Conservation (phyloP, 2,888 invertebrate genomes). For the Lamellibrachia columna region DNA sequence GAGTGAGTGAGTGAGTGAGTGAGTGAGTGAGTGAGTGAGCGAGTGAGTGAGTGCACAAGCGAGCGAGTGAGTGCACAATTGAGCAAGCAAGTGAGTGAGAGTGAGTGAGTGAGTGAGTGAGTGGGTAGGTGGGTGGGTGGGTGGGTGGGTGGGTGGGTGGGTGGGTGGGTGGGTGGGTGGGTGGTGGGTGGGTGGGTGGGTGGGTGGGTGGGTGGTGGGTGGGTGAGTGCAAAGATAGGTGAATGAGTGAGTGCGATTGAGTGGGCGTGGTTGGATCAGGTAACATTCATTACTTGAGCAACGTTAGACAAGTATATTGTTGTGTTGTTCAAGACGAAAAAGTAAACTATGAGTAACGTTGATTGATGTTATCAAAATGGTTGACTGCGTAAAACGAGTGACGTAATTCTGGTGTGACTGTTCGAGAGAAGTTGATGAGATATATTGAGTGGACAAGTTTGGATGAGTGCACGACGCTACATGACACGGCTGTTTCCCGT, state of each 20-base stretch:
- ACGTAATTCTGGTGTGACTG: not conserved
- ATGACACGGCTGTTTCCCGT: not conserved
- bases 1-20: not conserved
- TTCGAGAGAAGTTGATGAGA: not conserved
- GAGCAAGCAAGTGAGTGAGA: not conserved
- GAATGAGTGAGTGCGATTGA: not conserved
- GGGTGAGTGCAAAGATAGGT: not conserved
- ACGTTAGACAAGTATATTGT: not conserved
- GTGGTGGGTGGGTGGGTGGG: not conserved
- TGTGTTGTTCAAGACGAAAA: not conserved
- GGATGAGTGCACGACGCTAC: not conserved
- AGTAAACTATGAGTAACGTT: not conserved
- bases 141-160: not conserved
- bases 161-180: not conserved
- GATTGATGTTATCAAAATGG: not conserved
- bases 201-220: not conserved
- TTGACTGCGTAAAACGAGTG: not conserved
- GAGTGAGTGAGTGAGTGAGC: not conserved
- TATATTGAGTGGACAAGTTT: not conserved
- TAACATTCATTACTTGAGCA: not conserved
- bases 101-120: constrained; percentile 1
- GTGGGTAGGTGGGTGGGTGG: not conserved
- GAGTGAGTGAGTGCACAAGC: not conserved
- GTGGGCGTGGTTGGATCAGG: not conserved
- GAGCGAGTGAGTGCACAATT: not conserved